These are phyloP conservation scores for Anarhynchus alexandrinus DNA, from an alignment of 2,113 vertebrate species.

Conservation along the genomic window DNA sequence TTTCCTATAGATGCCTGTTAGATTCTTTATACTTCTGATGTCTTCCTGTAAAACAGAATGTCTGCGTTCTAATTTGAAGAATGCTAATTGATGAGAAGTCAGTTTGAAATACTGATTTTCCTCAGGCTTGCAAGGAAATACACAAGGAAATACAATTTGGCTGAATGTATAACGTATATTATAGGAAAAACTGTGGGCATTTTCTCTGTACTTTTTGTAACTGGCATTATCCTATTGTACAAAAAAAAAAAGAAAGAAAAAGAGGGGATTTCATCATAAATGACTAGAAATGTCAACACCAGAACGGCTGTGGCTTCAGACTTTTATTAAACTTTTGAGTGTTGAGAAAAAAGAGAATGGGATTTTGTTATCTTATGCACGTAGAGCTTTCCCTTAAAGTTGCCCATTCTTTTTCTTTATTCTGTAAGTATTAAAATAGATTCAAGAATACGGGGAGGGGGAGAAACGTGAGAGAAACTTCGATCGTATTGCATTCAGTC, in stretches of 20 bases:
- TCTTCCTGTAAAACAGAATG: not conserved
- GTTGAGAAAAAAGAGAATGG: not conserved
- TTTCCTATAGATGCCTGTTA: not conserved
- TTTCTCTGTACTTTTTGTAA: not conserved
- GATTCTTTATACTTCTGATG: not conserved
- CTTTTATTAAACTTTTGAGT: not conserved
- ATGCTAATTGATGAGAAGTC: not conserved
- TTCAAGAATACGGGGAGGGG: not conserved
- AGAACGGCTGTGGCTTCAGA: not conserved
- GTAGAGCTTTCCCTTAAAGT: not conserved
- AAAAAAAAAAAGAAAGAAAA: not conserved
- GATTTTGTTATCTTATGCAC: not conserved
- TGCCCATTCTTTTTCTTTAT: not conserved
- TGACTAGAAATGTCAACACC: not conserved
- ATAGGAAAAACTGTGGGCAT: rapidly evolving
- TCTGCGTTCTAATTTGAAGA: not conserved
- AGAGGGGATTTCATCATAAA: rapidly evolving
- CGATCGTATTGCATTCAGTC: not conserved
- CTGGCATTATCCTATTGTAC: rapidly evolving
- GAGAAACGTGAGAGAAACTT: not conserved
- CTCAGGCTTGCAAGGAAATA: not conserved
- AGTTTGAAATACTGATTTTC: not conserved
- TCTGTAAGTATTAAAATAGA: not conserved
- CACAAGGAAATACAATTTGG: not conserved
- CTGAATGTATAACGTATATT: not conserved